Base-by-base conservation (phyloP, 2,797 vertebrate genomes). In the Siniperca scherzeri region DNA sequence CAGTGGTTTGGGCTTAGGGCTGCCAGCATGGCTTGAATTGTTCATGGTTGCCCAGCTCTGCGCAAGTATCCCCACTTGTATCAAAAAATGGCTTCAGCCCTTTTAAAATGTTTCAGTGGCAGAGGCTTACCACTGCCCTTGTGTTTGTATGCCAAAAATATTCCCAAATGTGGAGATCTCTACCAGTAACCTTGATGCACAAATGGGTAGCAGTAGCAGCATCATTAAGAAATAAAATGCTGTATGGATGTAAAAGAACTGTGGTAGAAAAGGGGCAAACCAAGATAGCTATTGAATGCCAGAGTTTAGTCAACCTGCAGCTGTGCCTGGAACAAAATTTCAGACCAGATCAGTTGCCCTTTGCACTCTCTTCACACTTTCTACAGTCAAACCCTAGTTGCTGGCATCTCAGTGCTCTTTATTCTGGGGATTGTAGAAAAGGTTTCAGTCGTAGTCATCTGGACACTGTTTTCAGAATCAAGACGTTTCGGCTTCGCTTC, bases 291-390 rank as follows among this genome's bases (percentile, higher is more conserved):
- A 4, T 46, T 53, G 25, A 44, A n/a, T 21, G 21, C 10, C 27
- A 6, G n/a, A 1, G 27, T 27, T 60, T 27, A 21, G 44, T 21
- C 22, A 27, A 53, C 60, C 60, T 72, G 36, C 61, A 69, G 38
- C 12, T 21, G 9, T 19, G 17, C 9, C 48, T n/a, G 16, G 64
- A n/a, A 67, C 21, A 68, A 21, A 6, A 78, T 74, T 70, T 64
- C n/a, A 61, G 8, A 61, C 17, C 52, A 44, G 27, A 46, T 59
- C 21, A 33, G 21, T 3, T 38, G 61, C 30, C 30, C 62, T 59
- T 57, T 50, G 6, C 30, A 46, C 62, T 33, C 27, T 46, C 57
- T 48, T 25, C 66, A 44, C 33, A 68, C 21, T 83, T 46, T 55
- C 33, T 53, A 57, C 17, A 59, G 10, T 77, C n/a, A 70, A 70